Evolutionary conservation across 2,888 invertebrate genomes (phyloP), one percentile per base, ranked within the genome.

Genomic region (Autographa pulchrina): DNA sequence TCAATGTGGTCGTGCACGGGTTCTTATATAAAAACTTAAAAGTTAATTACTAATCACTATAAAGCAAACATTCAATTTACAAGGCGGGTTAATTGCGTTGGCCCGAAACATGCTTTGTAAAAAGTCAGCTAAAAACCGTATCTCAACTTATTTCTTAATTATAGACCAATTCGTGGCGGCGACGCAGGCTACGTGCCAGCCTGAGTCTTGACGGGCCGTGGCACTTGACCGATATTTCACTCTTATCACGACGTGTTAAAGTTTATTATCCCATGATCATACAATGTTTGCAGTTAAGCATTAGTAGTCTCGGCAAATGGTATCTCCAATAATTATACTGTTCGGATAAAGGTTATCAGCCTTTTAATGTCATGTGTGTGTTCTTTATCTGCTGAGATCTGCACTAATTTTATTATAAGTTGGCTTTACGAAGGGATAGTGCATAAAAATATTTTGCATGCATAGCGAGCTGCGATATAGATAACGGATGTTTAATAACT

Each of bases 1-100:
- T 91, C 91, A 84, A 89, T 90, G 87, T 85, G 88, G 90, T 92
- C 92, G 90, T 90, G 91, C 85, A 88, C 85, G 83, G 77, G 85
- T 89, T 87, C 82, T 83, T 89, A 92, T 89, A 92, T 90, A 93
- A 94, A 94, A 94, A 92, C 90, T 88, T 87, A 86, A 87, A 92
- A 92, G 91, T 94, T 95, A 95, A 95, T 95, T 95, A 93, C 95
- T 94, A 94, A 95, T 95, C 94, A 94, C 94, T 94, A 93, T 94
- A 94, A 94, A 95, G 95, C 95, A 95, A 96, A 96, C 95, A 96
- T 96, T 95, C 95, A 95, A 96, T 96, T 95, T 95, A 94, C 94
- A 92, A 94, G 95, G 93, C 94, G 91, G 94, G 93, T 93, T 96
- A 95, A 96, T 96, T 95, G 95, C 94, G 89, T 86, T 90, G 91